Evolutionary conservation across 2,797 vertebrate genomes (phyloP).

Genomic region (Eulemur coronatus): DNA sequence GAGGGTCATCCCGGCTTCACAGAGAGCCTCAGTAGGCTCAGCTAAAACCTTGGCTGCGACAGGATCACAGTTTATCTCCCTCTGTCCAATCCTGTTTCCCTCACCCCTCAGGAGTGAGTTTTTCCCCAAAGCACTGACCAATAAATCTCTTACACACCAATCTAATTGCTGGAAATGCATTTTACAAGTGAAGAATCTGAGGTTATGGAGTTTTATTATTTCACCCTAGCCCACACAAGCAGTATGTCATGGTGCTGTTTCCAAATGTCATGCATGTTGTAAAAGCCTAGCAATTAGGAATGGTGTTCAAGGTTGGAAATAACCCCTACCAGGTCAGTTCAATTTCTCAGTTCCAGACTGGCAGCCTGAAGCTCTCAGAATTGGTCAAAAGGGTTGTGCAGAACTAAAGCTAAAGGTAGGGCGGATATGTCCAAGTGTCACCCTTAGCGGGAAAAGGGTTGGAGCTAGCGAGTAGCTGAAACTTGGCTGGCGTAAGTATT

Average conservation of each 20-base stretch:
- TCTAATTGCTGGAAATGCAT: not conserved
- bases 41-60: not conserved
- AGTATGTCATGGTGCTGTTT: not conserved
- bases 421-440: not conserved
- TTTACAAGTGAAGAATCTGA: not conserved
- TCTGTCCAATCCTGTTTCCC: not conserved
- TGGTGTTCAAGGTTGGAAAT: not conserved
- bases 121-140: not conserved
- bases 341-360: not conserved
- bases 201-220: not conserved
- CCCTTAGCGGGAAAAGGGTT: not conserved
- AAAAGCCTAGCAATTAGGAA: not conserved
- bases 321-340: not conserved
- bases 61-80: not conserved
- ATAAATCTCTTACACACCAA: not conserved
- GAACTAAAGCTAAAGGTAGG: not conserved
- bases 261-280: not conserved
- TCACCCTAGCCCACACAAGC: not conserved
- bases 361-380: not conserved
- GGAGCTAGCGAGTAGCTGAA: not conserved
- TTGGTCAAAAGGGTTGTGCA: not conserved
- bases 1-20: not conserved
- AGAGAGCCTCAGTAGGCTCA: not conserved
- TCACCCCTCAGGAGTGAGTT: not conserved
- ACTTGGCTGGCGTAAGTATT: not conserved